These are phyloP conservation scores for Acanthopleura granulata DNA, from an alignment of 2,888 invertebrate species.

Conservation along the genomic window DNA sequence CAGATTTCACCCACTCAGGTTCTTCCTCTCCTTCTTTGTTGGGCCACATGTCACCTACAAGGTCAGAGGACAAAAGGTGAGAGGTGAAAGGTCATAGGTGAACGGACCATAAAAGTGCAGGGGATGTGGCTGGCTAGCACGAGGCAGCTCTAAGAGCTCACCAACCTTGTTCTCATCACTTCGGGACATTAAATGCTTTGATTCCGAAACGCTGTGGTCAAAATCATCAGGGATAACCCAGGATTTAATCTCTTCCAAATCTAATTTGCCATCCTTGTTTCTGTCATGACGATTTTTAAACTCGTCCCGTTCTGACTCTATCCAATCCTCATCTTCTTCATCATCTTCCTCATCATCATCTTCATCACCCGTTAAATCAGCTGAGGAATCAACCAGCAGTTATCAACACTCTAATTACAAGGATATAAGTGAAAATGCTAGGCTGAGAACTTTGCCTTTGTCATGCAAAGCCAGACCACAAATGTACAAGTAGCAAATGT, in stretches of 20 bases:
- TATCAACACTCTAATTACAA: neutral
- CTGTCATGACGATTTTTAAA: conserved; percentile 85
- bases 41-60: conserved; percentile 87
- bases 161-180: conserved; percentile 84
- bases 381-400: conserved; percentile 78
- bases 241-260: conserved; percentile 81
- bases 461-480: no score
- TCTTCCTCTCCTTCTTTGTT: conserved; percentile 73
- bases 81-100: conserved; percentile 33
- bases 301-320: conserved; percentile 90
- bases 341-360: conserved; percentile 49
- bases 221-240: conserved; percentile 97
- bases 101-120: neutral
- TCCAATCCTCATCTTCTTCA: conserved; percentile 80
- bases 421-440: no score
- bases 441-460: no score
- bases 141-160: neutral
- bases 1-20: conserved; percentile 96
- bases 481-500: no score
- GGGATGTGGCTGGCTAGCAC: neutral
- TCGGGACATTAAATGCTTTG: conserved; percentile 91
- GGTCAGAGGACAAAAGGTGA: conserved; percentile 23
- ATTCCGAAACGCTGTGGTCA: conserved; percentile 96
- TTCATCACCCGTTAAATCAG: conserved; percentile 55
- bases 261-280: conserved; percentile 87